These are phyloP conservation scores for Arctopsyche grandis DNA, from an alignment of 1,140 invertebrate genomes.

Conservation along the genomic window DNA sequence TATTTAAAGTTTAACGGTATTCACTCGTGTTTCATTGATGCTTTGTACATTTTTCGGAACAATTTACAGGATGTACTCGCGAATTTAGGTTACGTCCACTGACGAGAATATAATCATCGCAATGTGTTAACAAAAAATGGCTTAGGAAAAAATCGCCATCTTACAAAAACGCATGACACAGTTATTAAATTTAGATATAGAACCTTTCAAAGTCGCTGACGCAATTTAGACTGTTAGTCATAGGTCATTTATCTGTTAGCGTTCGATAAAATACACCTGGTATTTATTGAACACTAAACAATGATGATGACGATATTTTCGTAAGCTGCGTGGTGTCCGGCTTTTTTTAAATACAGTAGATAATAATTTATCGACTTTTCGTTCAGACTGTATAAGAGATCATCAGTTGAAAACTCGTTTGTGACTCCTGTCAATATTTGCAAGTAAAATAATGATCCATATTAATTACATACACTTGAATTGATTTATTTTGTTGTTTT, in stretches of 20 bases:
- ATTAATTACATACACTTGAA: neutral
- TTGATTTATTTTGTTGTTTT: neutral
- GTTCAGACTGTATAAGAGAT: neutral
- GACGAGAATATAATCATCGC: neutral
- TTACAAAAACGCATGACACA: too few relatives aligned
- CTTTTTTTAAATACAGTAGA: too few relatives aligned
- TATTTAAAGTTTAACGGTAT: too few relatives aligned
- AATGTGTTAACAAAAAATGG: neutral
- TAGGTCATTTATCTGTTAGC: neutral
- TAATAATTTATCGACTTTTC: neutral
- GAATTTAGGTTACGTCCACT: neutral
- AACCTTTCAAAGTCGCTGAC: neutral
- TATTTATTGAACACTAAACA: neutral
- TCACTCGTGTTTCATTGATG: too few relatives aligned
- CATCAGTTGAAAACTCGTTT: neutral
- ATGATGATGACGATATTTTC: neutral
- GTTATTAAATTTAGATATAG: neutral
- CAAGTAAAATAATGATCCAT: neutral
- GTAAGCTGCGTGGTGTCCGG: neutral
- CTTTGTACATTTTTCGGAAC: neutral
- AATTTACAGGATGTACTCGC: neutral
- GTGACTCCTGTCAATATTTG: neutral
- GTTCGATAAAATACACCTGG: neutral
- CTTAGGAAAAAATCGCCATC: too few relatives aligned
- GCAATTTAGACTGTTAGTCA: conserved; percentile 7